Conservation (phyloP, 1,140 invertebrate genomes). For the Calliphora vicina region DNA sequence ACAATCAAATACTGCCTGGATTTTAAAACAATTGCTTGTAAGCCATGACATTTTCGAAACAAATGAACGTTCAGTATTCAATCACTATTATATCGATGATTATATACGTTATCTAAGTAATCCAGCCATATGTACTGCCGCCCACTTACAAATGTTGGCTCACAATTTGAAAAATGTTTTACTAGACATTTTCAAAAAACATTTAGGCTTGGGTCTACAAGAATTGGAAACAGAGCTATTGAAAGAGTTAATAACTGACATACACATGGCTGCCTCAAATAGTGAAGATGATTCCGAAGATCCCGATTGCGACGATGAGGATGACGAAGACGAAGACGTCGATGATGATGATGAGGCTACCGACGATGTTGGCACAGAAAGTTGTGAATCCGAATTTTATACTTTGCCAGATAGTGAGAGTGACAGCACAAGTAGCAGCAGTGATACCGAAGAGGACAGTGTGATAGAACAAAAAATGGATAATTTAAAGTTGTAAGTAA, state of each 20-base stretch:
- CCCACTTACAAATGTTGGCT: conserved; percentile 51
- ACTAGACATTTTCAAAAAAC: conserved; percentile 53
- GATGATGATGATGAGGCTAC: conserved; percentile 55
- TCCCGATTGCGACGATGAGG: conserved; percentile 48
- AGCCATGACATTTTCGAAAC: conserved; percentile 50
- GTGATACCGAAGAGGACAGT: conserved; percentile 57
- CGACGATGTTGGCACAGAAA: conserved; percentile 46
- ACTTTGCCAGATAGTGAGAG: neutral
- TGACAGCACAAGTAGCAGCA: conserved; percentile 45
- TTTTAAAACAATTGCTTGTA: conserved; percentile 55
- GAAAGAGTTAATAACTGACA: conserved; percentile 56
- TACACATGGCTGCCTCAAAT: conserved; percentile 47
- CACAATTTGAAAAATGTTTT: conserved; percentile 58
- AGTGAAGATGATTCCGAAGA: conserved; percentile 43
- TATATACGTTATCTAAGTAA: conserved; percentile 55
- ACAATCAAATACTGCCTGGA: conserved; percentile 50
- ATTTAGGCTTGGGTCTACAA: conserved; percentile 50
- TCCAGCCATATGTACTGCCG: conserved; percentile 40
- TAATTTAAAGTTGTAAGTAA: conserved; percentile 32
- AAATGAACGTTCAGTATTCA: conserved; percentile 48
- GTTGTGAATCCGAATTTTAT: conserved; percentile 39
- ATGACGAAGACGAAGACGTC: conserved; percentile 39
- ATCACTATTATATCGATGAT: conserved; percentile 53
- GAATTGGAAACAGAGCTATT: conserved; percentile 58
- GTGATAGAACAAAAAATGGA: conserved; percentile 56